Percentiles rank a stretch among this genome's conserved stretches.
phyloP scores from a whole-genome alignment of 2,888 invertebrate species.

The Amiota mariae region DNA sequence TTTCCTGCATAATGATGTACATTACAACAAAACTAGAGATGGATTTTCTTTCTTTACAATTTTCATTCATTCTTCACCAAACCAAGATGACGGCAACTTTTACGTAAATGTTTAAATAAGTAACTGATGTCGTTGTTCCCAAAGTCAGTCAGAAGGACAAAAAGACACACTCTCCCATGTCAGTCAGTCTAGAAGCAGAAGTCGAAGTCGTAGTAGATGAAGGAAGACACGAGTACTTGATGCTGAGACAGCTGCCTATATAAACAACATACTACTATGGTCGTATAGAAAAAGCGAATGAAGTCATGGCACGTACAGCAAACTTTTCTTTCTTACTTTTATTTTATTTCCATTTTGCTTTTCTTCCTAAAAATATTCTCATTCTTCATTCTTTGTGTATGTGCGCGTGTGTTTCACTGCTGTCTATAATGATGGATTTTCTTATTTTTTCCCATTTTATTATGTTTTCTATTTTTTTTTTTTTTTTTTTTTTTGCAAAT shows the following conservation, averaged over 20 bases:
- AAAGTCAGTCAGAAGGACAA: neutral
- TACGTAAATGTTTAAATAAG: conserved; percentile 20
- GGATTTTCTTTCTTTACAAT: conserved; percentile 4
- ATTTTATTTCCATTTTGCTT: neutral
- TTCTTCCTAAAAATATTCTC: conserved; percentile 16
- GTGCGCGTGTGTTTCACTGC: conserved; percentile 1
- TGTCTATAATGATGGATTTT: conserved; percentile 32
- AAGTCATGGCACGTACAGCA: conserved; percentile 21
- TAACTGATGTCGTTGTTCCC: conserved; percentile 21
- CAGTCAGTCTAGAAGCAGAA: neutral
- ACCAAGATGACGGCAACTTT: neutral
- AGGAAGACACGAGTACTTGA: neutral
- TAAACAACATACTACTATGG: neutral
- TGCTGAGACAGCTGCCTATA: neutral
- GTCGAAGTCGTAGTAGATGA: neutral
- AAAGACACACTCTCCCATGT: neutral
- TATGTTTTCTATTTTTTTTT: neutral
- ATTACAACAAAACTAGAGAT: neutral
- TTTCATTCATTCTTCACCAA: too few relatives aligned
- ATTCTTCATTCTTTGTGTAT: conserved; percentile 10
- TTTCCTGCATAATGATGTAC: conserved; percentile 12
- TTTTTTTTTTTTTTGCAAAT: conserved; percentile 28
- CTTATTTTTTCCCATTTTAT: conserved; percentile 10
- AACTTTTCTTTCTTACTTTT: conserved; percentile 15
- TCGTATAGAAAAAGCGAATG: neutral